These are phyloP conservation scores for Microtus montanus DNA, from an alignment of 2,113 vertebrate species.

Conservation along the genomic window DNA sequence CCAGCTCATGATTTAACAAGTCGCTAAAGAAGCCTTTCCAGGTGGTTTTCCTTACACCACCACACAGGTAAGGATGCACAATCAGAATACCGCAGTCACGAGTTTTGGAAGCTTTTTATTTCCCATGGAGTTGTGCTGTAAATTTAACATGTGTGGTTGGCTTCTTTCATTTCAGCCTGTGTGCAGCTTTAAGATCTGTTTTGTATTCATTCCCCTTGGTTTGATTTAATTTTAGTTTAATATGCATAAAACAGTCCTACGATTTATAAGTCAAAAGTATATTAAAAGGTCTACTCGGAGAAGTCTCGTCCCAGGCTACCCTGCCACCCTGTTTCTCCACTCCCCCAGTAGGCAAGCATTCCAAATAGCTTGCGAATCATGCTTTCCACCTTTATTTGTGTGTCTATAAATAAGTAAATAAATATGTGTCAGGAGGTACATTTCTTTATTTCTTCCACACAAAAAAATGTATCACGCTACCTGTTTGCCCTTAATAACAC, in stretches of 20 bases:
- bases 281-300: background rate
- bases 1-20: background rate
- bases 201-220: background rate
- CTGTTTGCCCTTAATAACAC: slow-evolving; percentile 19
- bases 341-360: background rate
- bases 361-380: background rate
- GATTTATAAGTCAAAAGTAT: slow-evolving; percentile 44
- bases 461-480: background rate
- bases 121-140: slow-evolving; percentile 5
- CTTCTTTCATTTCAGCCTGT: slow-evolving; percentile 47
- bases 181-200: slow-evolving; percentile 50
- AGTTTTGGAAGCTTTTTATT: slow-evolving; percentile 22
- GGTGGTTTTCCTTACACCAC: background rate
- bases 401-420: background rate
- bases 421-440: background rate
- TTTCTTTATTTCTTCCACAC: background rate
- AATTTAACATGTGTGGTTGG: background rate
- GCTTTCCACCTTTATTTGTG: background rate
- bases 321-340: background rate
- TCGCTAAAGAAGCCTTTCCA: background rate
- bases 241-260: slow-evolving; percentile 19
- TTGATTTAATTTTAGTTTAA: slow-evolving; percentile 64
- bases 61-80: background rate
- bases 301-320: background rate
- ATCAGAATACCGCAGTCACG: background rate